Evolutionary conservation across 2,797 vertebrate genomes (phyloP), one percentile per base, ranked within the genome.

Genomic region (Remorina albescens): DNA sequence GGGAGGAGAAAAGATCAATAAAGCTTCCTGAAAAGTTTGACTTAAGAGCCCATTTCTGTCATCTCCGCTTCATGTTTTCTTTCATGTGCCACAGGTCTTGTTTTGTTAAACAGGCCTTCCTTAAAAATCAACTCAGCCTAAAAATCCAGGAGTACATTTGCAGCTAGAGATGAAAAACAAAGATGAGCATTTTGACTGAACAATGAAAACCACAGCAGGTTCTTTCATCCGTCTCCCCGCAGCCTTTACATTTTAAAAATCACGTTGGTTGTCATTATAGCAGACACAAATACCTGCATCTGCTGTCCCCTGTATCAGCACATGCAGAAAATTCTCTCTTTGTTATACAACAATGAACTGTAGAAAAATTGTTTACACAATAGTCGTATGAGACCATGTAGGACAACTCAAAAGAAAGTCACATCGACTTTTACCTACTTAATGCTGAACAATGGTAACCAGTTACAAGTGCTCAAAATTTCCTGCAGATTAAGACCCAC

Each of bases 1-100:
- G 78, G 69, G 80, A 79, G 71, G 75, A 84, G 76, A 76, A 58
- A 75, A 69, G 63, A 84, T 71, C 77, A 85, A 86, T 70, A 82
- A 88, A 80, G 83, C 78, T 68, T 74, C 53, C 30, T 67, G 44
- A 42, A 67, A 83, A 61, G 67, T 81, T 83, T 76, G 59, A 53
- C 34, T 73, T 50, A n/a, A 26, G 19, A 18, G 11, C 72, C 74
- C 1, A 47, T 79, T 81, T 79, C 61, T 74, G 57, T 63, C 74
- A 47, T 75, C 19, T 74, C 25, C 47, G n/a, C 62, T 53, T 8
- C 57, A 4, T 42, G 26, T 41, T 50, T 47, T 47, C 37, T 42
- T 47, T 39, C 13, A 23, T 56, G 18, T 50, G 47, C 19, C 6
- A 32, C 9, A 7, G 23, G 26, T 57, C 21, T 62, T 28, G 11